These are phyloP conservation scores for Poeciliopsis presidionis DNA, from an alignment of 2,797 vertebrate genomes.

Conservation along the genomic window DNA sequence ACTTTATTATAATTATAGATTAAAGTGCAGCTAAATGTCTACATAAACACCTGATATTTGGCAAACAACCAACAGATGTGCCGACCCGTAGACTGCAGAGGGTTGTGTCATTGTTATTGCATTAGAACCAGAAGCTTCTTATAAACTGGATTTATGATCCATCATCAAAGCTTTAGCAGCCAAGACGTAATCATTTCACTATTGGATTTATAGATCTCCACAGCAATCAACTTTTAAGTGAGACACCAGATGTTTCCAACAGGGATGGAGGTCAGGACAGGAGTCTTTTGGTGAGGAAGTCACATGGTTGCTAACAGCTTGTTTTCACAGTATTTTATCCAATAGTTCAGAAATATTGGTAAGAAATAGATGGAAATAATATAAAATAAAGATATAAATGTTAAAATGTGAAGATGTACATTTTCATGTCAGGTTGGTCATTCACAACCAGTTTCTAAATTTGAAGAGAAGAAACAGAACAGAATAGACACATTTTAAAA, in stretches of 20 bases:
- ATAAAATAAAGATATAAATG: neutral
- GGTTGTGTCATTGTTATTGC: conserved; percentile 24
- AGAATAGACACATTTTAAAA: neutral
- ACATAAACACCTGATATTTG: neutral
- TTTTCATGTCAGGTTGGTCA: neutral
- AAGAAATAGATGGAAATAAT: neutral
- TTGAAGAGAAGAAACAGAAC: neutral
- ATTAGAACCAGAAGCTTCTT: conserved; percentile 20
- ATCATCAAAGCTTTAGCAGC: conserved; percentile 21
- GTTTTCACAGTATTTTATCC: neutral
- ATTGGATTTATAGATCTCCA: conserved; percentile 12
- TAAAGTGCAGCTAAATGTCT: neutral
- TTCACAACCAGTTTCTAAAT: neutral
- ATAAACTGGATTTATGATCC: conserved; percentile 46
- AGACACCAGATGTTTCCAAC: neutral
- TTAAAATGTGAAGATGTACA: neutral
- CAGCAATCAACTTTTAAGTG: conserved; percentile 8
- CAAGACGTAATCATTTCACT: conserved; percentile 10
- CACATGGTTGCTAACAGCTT: neutral
- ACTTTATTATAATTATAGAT: neutral
- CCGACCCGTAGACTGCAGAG: neutral
- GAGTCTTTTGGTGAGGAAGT: neutral
- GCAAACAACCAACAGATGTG: neutral
- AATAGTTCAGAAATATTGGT: neutral
- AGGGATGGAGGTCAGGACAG: neutral